Base-by-base conservation (phyloP, 2,797 vertebrate species). In the Mus minutoides region DNA sequence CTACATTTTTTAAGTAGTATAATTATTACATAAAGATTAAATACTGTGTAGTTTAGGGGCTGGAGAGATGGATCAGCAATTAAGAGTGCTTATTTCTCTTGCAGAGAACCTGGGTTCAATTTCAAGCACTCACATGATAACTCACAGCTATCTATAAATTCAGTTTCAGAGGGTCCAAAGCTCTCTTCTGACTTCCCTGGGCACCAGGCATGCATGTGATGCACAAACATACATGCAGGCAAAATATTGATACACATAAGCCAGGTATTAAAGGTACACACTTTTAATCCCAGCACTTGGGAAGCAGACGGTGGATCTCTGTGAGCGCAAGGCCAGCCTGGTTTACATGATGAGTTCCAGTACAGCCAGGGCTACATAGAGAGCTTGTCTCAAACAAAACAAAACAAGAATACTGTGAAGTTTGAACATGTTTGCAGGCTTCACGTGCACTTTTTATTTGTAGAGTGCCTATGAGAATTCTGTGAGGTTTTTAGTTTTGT, bases 361-460 rank as follows among this genome's bases (percentile, higher is more conserved):
- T 29, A 83, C 58, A 83, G 58, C 58, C 40, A 6, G 37, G 40
- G 22, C 58, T 84, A 64, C 82, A 13, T 64, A 46, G 31, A 67
- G 29, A 34, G 24, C 16, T 17, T 49, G 40, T 46, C 40, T 84
- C 40, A 62, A 60, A 62, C 17, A 85, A 85, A 85, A 69, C 43
- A 52, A 54, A 54, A n/a, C 17, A 86, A 69, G 69, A 86, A 52
- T 69, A 64, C 43, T 67, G 2, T 58, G 31, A 43, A 79, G 46
- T 73, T 49, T 80, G 82, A 90, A 76, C 34, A 40, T 64, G 31
- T 87, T 90, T 94, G 19, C 17, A 96, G 43, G 14, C 71, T 37
- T 75, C 79, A 67, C 19, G 4, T 8, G 12, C 3, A 6, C 16
- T 60, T 31, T 69, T 86, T 58, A 75, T 87, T 93, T 94, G 64